A percentile compares a stretch with the other conserved stretches of the same genome.
phyloP scores from a whole-genome alignment of 2,113 vertebrate genomes.

The Pyxicephalus adspersus region DNA sequence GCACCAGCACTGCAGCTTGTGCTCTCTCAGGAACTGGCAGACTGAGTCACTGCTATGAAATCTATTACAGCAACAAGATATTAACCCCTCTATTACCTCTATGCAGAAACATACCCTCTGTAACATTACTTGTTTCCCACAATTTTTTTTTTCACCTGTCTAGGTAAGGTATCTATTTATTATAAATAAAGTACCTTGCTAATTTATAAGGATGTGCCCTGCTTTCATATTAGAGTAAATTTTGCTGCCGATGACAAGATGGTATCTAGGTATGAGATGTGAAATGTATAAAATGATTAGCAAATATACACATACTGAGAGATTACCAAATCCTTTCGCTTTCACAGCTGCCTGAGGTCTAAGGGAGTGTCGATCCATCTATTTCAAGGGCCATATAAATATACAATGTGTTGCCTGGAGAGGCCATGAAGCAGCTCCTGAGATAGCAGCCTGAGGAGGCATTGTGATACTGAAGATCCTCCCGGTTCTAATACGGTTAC shows the following conservation, averaged over 20 bases:
- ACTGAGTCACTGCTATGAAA: slow-evolving; percentile 77
- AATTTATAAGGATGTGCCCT: slow-evolving; percentile 20
- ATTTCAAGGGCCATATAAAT: slow-evolving; percentile 8
- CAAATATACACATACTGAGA: slow-evolving; percentile 10
- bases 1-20: slow-evolving; percentile 82
- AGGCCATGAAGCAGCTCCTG: slow-evolving; percentile 50
- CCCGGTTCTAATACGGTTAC: slow-evolving; percentile 71
- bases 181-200: neutral
- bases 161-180: slow-evolving; percentile 18
- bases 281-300: slow-evolving; percentile 19
- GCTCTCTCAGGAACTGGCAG: slow-evolving; percentile 85
- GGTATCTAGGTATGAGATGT: slow-evolving; percentile 1
- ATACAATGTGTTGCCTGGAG: slow-evolving; percentile 12
- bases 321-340: neutral
- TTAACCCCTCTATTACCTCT: slow-evolving; percentile 73
- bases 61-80: slow-evolving; percentile 82
- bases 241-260: slow-evolving; percentile 13
- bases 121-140: slow-evolving; percentile 15
- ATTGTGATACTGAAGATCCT: slow-evolving; percentile 64
- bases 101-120: neutral
- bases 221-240: slow-evolving; percentile 3
- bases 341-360: neutral
- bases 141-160: slow-evolving; percentile 21
- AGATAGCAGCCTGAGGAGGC: slow-evolving; percentile 61
- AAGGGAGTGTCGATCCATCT: neutral